Conservation (phyloP, 2,797 vertebrate genomes). For the Etheostoma perlongum region DNA sequence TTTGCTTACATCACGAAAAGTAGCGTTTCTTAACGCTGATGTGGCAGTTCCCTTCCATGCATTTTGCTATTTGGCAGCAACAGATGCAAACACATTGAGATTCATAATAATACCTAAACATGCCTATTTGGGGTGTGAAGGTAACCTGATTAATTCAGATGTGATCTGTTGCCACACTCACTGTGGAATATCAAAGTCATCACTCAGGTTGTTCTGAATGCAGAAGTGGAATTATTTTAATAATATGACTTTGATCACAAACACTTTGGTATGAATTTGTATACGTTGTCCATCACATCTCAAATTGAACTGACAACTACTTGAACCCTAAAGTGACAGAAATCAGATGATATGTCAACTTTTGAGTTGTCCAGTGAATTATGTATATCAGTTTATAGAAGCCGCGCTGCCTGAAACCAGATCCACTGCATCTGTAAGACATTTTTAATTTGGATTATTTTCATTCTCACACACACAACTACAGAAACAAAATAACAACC, state of each 20-base stretch:
- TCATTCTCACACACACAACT: constrained; percentile 2
- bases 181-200: constrained; percentile 18
- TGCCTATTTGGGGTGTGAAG: not conserved
- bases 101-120: not conserved
- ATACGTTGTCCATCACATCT: constrained; percentile 31
- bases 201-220: constrained; percentile 14
- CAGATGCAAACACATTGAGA: constrained; percentile 24
- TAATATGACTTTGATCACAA: constrained; percentile 11
- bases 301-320: not conserved
- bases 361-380: constrained; percentile 32
- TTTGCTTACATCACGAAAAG: constrained; percentile 22
- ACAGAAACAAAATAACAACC: not conserved
- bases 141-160: constrained; percentile 52
- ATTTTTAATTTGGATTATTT: constrained; percentile 38
- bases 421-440: constrained; percentile 37
- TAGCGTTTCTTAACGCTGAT: not conserved
- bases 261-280: constrained; percentile 20
- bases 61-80: constrained; percentile 16
- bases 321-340: constrained; percentile 39
- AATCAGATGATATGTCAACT: constrained; percentile 46
- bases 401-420: constrained; percentile 16
- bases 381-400: constrained; percentile 46
- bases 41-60: constrained; percentile 23
- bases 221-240: constrained; percentile 24
- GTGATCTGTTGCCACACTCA: constrained; percentile 34